A percentile compares a stretch with the other conserved stretches of the same genome.
Conservation (phyloP, 2,113 vertebrate genomes). For the Myiagra hebetior region DNA sequence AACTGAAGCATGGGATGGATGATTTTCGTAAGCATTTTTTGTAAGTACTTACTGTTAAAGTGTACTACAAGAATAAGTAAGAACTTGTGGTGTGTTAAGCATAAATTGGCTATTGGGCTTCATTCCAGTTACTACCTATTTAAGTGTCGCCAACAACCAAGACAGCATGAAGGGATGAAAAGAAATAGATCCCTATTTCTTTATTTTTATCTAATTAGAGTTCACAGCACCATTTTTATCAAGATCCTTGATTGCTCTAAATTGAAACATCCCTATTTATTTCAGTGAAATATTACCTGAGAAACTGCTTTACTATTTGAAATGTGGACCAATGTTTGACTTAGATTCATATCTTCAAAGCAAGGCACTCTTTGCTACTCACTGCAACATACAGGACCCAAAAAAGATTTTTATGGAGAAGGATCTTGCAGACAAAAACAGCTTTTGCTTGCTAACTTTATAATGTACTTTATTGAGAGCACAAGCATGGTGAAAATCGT, state of each 20-base stretch:
- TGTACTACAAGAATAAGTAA: not conserved
- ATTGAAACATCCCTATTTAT: not conserved
- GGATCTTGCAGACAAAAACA: not conserved
- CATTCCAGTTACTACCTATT: constrained; percentile 4
- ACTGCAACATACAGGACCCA: not conserved
- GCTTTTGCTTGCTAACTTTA: not conserved
- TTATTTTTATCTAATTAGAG: not conserved
- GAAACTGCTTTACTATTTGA: not conserved
- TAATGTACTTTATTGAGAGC: not conserved
- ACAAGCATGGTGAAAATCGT: not conserved
- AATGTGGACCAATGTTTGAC: not conserved
- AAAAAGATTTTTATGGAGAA: not conserved
- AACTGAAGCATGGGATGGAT: not conserved
- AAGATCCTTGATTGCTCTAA: not conserved
- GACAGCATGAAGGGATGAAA: not conserved
- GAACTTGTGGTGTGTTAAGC: not conserved
- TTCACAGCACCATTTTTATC: not conserved
- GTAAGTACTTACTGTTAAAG: not conserved
- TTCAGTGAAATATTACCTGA: not conserved
- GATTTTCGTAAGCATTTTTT: not conserved
- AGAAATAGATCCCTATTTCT: not conserved
- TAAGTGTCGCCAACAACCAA: not conserved
- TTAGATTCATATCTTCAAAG: not conserved
- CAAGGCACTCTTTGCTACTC: not conserved
- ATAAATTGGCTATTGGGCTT: not conserved